phyloP scores from a whole-genome alignment of 2,113 vertebrate genomes.

The Procavia capensis region DNA sequence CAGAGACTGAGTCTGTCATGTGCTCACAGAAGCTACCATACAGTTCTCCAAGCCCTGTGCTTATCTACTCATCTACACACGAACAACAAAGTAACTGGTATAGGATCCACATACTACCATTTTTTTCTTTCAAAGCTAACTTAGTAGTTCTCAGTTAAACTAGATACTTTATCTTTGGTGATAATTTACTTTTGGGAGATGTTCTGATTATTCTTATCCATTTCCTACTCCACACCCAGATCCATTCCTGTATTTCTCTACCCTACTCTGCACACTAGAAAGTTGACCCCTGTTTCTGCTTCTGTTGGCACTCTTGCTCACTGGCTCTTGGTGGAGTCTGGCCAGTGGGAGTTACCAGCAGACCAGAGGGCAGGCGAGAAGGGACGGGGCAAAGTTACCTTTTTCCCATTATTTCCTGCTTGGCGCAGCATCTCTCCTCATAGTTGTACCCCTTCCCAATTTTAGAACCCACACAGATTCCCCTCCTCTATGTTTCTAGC shows the following conservation, averaged over 20 bases:
- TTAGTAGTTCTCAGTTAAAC: constrained; percentile 7
- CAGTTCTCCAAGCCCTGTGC: neutral
- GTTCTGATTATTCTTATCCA: neutral
- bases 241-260: neutral
- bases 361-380: neutral
- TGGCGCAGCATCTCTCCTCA: neutral
- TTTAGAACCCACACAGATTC: neutral
- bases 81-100: constrained; percentile 33
- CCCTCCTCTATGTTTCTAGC: neutral
- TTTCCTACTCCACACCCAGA: neutral
- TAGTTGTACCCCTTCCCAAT: neutral
- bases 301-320: neutral
- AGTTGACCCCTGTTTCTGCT: neutral
- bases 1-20: neutral
- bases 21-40: neutral
- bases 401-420: neutral
- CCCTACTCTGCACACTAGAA: neutral
- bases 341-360: neutral
- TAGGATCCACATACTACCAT: neutral
- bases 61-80: neutral
- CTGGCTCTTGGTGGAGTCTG: neutral
- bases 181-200: neutral
- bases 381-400: neutral
- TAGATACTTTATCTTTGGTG: neutral
- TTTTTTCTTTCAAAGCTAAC: neutral